A percentile compares a stretch with the other conserved stretches of the same genome.
These are phyloP conservation scores for Manacus vitellinus DNA, from an alignment of 2,113 vertebrate species.

Conservation along the genomic window DNA sequence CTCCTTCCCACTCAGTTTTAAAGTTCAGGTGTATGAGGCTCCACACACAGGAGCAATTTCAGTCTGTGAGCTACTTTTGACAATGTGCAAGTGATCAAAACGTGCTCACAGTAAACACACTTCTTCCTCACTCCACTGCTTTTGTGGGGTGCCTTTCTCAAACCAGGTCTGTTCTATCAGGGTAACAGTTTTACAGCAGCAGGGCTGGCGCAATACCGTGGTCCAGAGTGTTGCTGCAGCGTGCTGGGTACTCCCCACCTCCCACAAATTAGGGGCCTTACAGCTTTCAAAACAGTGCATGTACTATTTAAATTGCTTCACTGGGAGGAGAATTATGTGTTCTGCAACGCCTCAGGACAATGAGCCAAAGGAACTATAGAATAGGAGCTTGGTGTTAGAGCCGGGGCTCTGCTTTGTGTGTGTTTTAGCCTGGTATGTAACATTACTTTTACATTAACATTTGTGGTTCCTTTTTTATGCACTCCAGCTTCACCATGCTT, in stretches of 20 bases:
- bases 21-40: not conserved
- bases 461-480: conserved; percentile 62
- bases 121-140: not conserved
- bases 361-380: conserved; percentile 59
- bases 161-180: not conserved
- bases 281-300: conserved; percentile 42
- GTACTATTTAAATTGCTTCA: conserved; percentile 50
- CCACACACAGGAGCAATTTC: not conserved
- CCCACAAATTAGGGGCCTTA: conserved; percentile 37
- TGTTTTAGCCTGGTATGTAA: conserved; percentile 51
- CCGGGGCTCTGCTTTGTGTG: conserved; percentile 46
- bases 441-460: conserved; percentile 64
- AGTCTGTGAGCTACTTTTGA: not conserved
- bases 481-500: conserved; percentile 51
- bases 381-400: conserved; percentile 54
- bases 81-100: conserved; percentile 9
- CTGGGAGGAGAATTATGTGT: conserved; percentile 48
- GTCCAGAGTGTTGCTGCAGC: not conserved
- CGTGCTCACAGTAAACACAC: not conserved
- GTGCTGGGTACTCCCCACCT: conserved; percentile 25
- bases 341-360: conserved; percentile 49
- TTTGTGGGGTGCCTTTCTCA: not conserved
- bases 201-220: not conserved
- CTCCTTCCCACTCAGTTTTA: not conserved
- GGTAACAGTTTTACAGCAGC: conserved; percentile 13